These are phyloP conservation scores for Aspiorhynchus laticeps DNA, from an alignment of 2,113 vertebrate genomes.

Conservation along the genomic window DNA sequence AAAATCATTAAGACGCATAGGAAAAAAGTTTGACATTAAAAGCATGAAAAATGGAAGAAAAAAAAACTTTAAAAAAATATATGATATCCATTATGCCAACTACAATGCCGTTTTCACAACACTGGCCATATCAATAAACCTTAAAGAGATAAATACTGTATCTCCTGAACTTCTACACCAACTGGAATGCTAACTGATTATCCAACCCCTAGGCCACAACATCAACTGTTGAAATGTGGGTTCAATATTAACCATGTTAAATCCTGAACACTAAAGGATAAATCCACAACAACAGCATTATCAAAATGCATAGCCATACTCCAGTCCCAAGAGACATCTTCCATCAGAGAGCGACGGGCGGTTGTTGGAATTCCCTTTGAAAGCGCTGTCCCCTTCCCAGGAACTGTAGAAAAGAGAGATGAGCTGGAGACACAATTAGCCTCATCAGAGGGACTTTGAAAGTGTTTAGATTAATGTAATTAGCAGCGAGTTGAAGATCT, in stretches of 20 bases:
- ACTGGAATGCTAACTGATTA: not conserved
- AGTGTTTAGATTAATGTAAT: constrained; percentile 77
- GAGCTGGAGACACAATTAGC: constrained; percentile 69
- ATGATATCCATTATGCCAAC: not conserved
- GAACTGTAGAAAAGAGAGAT: constrained; percentile 48
- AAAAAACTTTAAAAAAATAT: not conserved
- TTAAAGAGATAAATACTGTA: not conserved
- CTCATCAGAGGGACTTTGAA: constrained; percentile 72
- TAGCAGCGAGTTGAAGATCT: constrained; percentile 58
- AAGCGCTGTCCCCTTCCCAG: constrained; percentile 2
- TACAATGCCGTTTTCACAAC: not conserved
- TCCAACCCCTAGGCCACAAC: not conserved
- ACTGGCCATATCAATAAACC: not conserved
- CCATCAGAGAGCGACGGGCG: constrained; percentile 15
- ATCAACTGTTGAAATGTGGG: not conserved
- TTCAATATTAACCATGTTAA: not conserved
- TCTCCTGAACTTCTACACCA: not conserved
- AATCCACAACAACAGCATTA: constrained; percentile 12
- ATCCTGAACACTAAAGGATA: not conserved
- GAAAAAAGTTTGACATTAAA: not conserved
- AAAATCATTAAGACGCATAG: not conserved
- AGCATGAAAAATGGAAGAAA: not conserved
- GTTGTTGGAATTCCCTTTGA: constrained; percentile 20
- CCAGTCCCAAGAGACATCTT: constrained; percentile 17
- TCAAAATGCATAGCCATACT: constrained; percentile 15